Base-by-base conservation (phyloP, 2,113 vertebrate species). In the Lagenorhynchus albirostris region DNA sequence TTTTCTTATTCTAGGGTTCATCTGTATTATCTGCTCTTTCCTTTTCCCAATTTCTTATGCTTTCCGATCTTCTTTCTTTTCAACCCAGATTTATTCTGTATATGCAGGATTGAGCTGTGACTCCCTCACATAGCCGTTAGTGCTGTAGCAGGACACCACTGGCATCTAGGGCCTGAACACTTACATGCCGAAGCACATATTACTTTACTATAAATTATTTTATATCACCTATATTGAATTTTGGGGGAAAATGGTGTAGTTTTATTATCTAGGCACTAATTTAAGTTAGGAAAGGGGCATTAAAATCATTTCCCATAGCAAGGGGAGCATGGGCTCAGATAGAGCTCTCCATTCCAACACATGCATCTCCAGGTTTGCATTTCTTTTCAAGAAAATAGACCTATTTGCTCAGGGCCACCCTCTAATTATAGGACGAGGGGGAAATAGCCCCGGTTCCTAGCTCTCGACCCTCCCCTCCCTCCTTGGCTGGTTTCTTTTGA, bases 111-210 rank as follows among this genome's bases (percentile, higher is more conserved):
- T 10, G 0, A 5, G 36, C 60, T 44, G 26, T 3, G 13, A 33
- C 31, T 26, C 44, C 26, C 47, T 50, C 88, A 10, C 17, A 58
- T 1, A 9, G 73, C 23, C 31, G 1, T 36, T 0, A 26, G 0
- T 0, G 23, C 53, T 26, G 1, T 0, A 36, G 17, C 67, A 6
- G 44, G 60, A 33, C 13, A 1, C 26, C 1, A 20, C 67, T 8
- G 29, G 36, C 62, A 36, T 7, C 6, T 9, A 26, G 36, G 7
- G 31, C 53, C 81, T 31, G 17, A 9, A 20, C 17, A 2, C 25
- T 6, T 18, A 31, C 5, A 11, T 11, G 23, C 0, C 3, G 8
- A 47, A 31, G 31, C 8, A 25, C 6, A 3, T 26, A 2, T 4
- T 14, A 26, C 60, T 76, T 33, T 8, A 53, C 62, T 77, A 20